Conservation (phyloP, 1,140 invertebrate species). For the Cyclina sinensis region DNA sequence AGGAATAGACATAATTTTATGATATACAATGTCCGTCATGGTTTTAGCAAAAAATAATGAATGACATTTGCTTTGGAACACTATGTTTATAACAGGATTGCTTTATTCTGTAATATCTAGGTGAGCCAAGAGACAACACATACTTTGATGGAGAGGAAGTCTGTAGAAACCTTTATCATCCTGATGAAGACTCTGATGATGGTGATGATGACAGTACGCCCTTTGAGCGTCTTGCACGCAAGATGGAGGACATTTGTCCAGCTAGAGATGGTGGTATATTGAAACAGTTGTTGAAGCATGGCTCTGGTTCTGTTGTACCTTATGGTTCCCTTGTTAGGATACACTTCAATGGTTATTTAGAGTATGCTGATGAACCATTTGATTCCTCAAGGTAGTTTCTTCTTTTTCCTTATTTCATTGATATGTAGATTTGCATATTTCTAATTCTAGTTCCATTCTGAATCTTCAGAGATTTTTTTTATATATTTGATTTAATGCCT, state of each 20-base stretch:
- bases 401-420: too few species aligned
- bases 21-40: too few species aligned
- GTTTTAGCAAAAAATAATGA: too few species aligned
- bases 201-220: conserved; percentile 62
- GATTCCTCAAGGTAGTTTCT: conserved; percentile 89
- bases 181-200: conserved; percentile 18
- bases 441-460: too few species aligned
- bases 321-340: conserved; percentile 81
- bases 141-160: conserved; percentile 58
- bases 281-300: conserved; percentile 71
- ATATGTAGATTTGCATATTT: too few species aligned
- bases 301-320: conserved; percentile 67
- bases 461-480: too few species aligned
- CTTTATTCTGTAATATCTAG: too few species aligned
- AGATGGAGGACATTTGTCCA: conserved; percentile 73
- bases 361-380: conserved; percentile 91
- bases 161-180: conserved; percentile 54
- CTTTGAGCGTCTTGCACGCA: conserved; percentile 64
- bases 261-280: conserved; percentile 70
- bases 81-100: too few species aligned
- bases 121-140: not conserved
- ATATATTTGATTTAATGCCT: too few species aligned
- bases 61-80: too few species aligned
- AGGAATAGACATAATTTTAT: too few species aligned
- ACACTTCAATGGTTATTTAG: conserved; percentile 91